phyloP scores from a whole-genome alignment of 2,888 invertebrate species.

The Nowickia ferox region DNA sequence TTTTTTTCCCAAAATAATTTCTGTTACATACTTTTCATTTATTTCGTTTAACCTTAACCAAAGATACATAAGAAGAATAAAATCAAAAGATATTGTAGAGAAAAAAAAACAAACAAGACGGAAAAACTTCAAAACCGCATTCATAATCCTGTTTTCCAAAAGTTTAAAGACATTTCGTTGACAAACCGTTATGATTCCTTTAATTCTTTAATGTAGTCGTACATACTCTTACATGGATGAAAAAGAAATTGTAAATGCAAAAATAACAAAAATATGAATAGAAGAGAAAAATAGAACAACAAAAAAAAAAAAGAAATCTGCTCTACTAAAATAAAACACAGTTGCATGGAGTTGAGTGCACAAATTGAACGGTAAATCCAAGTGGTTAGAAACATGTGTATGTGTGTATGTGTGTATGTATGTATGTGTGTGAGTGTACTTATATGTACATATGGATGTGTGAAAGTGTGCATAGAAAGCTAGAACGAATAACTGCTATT shows the following conservation, averaged over 20 bases:
- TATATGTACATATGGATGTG: no score
- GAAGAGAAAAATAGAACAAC: conserved; percentile 19
- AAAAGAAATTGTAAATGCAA: neutral
- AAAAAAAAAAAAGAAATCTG: conserved; percentile 37
- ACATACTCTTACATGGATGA: neutral
- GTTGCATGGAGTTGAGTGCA: conserved; percentile 38
- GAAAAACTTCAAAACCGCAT: conserved; percentile 50
- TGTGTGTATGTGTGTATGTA: neutral
- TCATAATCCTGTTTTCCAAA: conserved; percentile 65
- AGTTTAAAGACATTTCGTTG: conserved; percentile 54
- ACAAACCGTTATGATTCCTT: conserved; percentile 71
- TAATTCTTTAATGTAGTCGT: conserved; percentile 27
- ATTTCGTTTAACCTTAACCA: neutral
- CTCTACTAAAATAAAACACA: conserved; percentile 52
- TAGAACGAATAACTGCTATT: conserved; percentile 1
- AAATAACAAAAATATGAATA: neutral
- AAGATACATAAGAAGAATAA: neutral
- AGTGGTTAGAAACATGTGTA: conserved; percentile 32
- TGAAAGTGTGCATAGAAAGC: neutral
- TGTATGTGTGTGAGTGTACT: no score
- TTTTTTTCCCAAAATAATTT: neutral
- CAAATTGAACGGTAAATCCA: conserved; percentile 61
- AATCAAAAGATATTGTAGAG: neutral
- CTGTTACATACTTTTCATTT: neutral
- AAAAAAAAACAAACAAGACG: conserved; percentile 1